Base-by-base conservation (phyloP, 1,140 invertebrate genomes). In the Drosophila seguyi region DNA sequence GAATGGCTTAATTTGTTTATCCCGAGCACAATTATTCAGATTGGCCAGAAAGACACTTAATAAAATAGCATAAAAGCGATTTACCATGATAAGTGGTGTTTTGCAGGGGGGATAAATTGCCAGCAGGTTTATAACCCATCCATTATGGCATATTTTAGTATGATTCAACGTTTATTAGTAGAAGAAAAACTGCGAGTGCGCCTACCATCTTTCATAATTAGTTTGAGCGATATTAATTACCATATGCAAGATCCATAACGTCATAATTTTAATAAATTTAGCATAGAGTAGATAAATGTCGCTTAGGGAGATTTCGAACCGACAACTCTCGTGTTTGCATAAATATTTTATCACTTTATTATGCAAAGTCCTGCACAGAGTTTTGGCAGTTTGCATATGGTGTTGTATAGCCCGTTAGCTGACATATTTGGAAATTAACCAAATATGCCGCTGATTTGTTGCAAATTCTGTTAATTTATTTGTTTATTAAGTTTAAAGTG, bases 341-440 rank as follows among this genome's bases (percentile, higher is more conserved):
- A 83, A 83, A 80, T 80, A 83, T 88, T 77, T 83, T 59, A 87
- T 78, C 76, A 88, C 67, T 88, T 77, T 88, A 87, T 87, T 83
- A 80, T 68, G 69, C 62, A 65, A 63, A 79, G 68, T 87, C 20
- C 62, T 42, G 59, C 73, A 72, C 75, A 60, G 44, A 59, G 38
- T 67, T 57, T 72, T 74, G 41, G 69, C 47, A 76, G 81, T 86
- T 82, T 86, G 65, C 65, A 79, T 86, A 87, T 72, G 67, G 53
- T 38, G 47, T 38, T 47, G 22, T 41, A 18, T 47, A 27, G 18
- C n/a, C 42, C 56, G 11, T 14, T 38, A 38, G 50, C 65, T 62
- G 66, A 41, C 48, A 66, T 74, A 61, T 88, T 88, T 69, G 45
- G 52, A 80, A 77, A 87, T 87, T 88, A 87, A 88, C 84, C 84